Base-by-base conservation (phyloP, 1,140 invertebrate genomes). In the Cydia splendana region DNA sequence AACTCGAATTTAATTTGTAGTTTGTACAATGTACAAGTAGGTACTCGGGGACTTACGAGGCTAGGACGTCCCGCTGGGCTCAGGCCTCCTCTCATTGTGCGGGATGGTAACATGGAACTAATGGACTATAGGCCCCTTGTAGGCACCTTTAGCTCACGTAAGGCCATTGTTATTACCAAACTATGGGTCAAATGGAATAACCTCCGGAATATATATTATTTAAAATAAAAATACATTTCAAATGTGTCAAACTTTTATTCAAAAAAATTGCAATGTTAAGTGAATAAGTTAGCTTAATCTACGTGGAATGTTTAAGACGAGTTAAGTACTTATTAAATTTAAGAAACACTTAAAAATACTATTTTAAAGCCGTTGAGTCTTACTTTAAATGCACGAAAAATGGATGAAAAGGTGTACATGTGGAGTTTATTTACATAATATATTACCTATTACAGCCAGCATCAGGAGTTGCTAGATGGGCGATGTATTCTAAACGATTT, bases 281-380 rank as follows among this genome's bases (percentile, higher is more conserved):
- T 71, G 67, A 71, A 71, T 71, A 71, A 71, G 67, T 71, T 71
- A 71, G 34, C 67, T 71, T 71, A 71, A 38, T 38, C 67, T 71
- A 71, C 30, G 67, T 71, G 67, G 67, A 71, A 71, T 71, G 67
- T 71, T 71, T 71, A 71, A 71, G 34, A n/a, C 34, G n/a, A 69
- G 65, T 71, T 71, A 71, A 71, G 67, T 71, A 71, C 67, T 71
- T 38, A 71, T 34, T 34, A 6, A 38, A 69, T 69, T n/a, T 71
- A 71, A 71, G 67, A 71, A 71, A 71, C 67, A 71, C 67, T 71
- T 71, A 71, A 71, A 38, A 71, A 42, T 71, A 71, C 67, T 71
- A 80, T 80, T 81, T 82, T 84, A 83, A 81, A 84, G 83, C 83
- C 80, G 80, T 78, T 75, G 75, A 79, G 75, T 81, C 79, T 79